Percentiles rank a stretch among this genome's conserved stretches.
Conservation (phyloP, 2,797 vertebrate species). For the Sciurus vulgaris region DNA sequence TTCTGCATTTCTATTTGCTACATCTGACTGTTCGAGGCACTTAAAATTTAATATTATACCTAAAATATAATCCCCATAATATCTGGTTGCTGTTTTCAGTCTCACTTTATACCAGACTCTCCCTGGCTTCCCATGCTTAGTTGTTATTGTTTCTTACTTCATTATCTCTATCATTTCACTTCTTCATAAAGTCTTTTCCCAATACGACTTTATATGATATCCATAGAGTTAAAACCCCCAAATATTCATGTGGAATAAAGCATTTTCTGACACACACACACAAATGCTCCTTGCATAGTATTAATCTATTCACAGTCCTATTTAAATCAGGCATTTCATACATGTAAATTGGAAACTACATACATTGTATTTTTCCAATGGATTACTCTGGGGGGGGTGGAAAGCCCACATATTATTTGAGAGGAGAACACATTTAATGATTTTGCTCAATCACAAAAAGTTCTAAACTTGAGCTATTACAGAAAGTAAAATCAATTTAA, state of each 20-base stretch:
- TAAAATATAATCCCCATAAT: neutral
- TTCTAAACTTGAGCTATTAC: conserved; percentile 59
- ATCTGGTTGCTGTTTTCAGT: neutral
- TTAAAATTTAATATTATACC: neutral
- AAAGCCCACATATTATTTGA: neutral
- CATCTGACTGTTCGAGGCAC: neutral
- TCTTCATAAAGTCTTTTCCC: neutral
- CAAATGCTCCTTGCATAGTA: neutral
- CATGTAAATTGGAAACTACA: neutral
- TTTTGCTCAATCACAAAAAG: conserved; percentile 46
- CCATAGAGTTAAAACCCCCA: neutral
- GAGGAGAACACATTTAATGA: conserved; percentile 24
- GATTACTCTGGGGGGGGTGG: neutral
- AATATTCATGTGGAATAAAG: neutral
- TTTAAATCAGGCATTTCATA: conserved; percentile 39
- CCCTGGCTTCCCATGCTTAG: neutral
- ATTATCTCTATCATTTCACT: neutral
- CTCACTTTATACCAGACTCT: neutral
- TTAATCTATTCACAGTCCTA: neutral
- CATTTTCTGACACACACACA: neutral
- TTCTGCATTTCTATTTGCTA: neutral
- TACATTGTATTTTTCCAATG: neutral
- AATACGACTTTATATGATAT: neutral
- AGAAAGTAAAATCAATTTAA: conserved; percentile 52
- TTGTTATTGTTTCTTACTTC: neutral